phyloP scores from a whole-genome alignment of 2,113 vertebrate genomes.

The Python bivittatus region DNA sequence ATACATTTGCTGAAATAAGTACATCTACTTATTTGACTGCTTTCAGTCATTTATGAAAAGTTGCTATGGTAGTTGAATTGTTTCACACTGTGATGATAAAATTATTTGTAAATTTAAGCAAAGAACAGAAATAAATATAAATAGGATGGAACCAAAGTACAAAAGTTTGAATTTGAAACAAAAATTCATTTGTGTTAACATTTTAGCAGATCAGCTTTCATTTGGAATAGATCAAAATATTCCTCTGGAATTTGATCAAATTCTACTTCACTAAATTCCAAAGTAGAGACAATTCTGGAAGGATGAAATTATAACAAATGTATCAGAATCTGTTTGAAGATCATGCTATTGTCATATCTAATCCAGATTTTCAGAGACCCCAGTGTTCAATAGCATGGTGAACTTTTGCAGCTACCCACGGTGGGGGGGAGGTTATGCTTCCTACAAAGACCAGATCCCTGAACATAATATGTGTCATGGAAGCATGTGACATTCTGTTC shows the following conservation, averaged over 20 bases:
- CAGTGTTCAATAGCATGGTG: too few relatives aligned
- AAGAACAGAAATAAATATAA: background rate
- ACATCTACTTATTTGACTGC: too few relatives aligned
- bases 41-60: background rate
- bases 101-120: background rate
- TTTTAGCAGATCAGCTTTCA: background rate
- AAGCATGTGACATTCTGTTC: too few relatives aligned
- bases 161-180: background rate
- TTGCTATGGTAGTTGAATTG: background rate
- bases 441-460: too few relatives aligned
- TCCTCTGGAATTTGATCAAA: background rate
- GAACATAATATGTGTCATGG: too few relatives aligned
- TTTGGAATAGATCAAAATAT: background rate
- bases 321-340: background rate
- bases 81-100: background rate
- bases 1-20: too few relatives aligned
- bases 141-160: background rate
- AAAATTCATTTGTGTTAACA: background rate
- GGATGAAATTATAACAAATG: background rate
- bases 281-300: background rate
- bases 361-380: too few relatives aligned
- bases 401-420: too few relatives aligned
- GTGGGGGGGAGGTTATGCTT: too few relatives aligned
- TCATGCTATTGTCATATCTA: background rate
- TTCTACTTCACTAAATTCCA: background rate